Conservation (phyloP, 92 coral and sea anemone genomes). For the Parazoanthus darwini region DNA sequence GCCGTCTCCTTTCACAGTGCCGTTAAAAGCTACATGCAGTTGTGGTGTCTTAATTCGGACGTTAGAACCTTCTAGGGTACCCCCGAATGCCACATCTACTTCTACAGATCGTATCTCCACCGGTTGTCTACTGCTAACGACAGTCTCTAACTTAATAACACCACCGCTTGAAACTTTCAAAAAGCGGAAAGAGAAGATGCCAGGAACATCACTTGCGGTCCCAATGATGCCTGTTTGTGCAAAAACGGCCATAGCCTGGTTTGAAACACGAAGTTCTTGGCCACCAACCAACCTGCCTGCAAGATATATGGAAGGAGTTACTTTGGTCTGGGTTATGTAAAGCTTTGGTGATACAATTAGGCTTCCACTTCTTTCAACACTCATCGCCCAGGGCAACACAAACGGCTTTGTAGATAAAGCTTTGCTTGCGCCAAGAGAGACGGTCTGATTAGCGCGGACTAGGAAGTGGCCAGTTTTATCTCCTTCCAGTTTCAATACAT, state of each 20-base stretch:
- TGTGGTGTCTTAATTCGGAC: slow-evolving; percentile 48
- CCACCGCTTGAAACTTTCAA: slow-evolving; percentile 66
- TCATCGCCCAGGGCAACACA: slow-evolving; percentile 70
- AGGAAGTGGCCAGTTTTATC: slow-evolving; percentile 61
- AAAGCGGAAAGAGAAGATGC: slow-evolving; percentile 56
- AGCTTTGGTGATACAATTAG: slow-evolving; percentile 56
- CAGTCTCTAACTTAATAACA: slow-evolving; percentile 42
- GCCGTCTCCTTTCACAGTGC: slow-evolving; percentile 50
- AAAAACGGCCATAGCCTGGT: slow-evolving; percentile 50
- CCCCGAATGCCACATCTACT: slow-evolving; percentile 61
- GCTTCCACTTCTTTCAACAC: slow-evolving; percentile 52
- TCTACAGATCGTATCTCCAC: slow-evolving; percentile 56
- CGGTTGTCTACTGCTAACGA: slow-evolving; percentile 23
- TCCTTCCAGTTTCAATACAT: slow-evolving; percentile 58
- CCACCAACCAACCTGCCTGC: slow-evolving; percentile 64
- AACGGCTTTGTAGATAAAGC: slow-evolving; percentile 52
- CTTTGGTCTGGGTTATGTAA: slow-evolving; percentile 54
- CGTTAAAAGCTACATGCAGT: slow-evolving; percentile 58
- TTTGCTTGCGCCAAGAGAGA: slow-evolving; percentile 58
- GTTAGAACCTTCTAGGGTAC: slow-evolving; percentile 54
- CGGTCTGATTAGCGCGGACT: slow-evolving; percentile 54
- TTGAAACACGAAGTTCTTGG: slow-evolving; percentile 58
- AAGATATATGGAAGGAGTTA: slow-evolving; percentile 59
- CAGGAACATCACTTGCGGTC: slow-evolving; percentile 44
- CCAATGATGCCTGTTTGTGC: slow-evolving; percentile 64